Evolutionary conservation across 2,888 invertebrate genomes (phyloP), one percentile per base, ranked within the genome.

Genomic region (Galerucella calmariensis): DNA sequence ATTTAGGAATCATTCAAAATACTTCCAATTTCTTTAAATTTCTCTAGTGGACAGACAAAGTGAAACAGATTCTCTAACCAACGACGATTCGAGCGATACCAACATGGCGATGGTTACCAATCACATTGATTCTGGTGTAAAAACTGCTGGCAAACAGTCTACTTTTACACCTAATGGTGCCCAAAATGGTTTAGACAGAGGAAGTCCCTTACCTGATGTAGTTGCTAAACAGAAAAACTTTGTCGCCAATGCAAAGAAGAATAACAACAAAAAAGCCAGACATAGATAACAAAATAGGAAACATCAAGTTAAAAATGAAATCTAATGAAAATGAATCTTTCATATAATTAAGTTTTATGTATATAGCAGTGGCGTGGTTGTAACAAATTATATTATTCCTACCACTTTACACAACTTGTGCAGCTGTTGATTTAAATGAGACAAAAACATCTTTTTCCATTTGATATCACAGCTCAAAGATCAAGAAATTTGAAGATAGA

Each of bases 61-160:
- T 88, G 96, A 96, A 88, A 94, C 95, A 61, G 96, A 96, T 88
- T 95, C 95, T 14, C 94, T 95, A 86, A 94, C 94, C 73, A 92
- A 92, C 88, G 92, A 94, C 87, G 92, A 94, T 88, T 92, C 92
- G 76, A 91, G 92, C 83, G 91, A 94, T 86, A 91, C 88, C 83
- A 84, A 90, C 84, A 81, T 90, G 87, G 87, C 89, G 86, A 77
- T 85, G 85, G 69, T 89, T 84, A 84, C 88, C 35, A 87, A 87
- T 77, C 84, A 87, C 72, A 81, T 86, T 56, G 87, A 87, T 74
- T 81, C 86, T 2, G 83, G 83, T 14, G 81, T 86, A 58, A 88
- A 87, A 82, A 83, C 83, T 20, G 82, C 86, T n/a, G 88, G 88
- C 56, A 88, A 88, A 81, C 86, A 86, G 58, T 85, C 87, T 24